phyloP scores from a whole-genome alignment of 2,888 invertebrate genomes.

The Scaptomyza tumidula region DNA sequence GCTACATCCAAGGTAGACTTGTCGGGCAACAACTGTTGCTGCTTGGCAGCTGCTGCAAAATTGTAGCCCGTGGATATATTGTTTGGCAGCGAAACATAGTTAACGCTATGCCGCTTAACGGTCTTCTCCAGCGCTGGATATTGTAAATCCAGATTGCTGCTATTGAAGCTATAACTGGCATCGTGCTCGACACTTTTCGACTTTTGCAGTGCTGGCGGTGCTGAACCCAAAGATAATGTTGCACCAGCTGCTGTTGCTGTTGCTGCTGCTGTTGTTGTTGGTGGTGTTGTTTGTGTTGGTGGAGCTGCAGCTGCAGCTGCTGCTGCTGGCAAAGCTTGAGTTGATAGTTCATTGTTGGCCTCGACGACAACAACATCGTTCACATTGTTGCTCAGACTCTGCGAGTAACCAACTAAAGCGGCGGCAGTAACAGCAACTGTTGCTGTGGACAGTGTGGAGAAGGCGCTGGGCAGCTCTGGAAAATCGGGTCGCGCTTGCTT shows the following conservation, averaged over 20 bases:
- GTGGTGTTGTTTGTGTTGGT: constrained; percentile 15
- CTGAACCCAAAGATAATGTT: not conserved
- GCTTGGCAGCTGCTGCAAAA: constrained; percentile 62
- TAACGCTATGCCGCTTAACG: constrained; percentile 82
- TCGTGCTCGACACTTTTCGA: constrained; percentile 84
- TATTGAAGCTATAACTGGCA: constrained; percentile 75
- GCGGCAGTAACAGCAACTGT: constrained; percentile 2
- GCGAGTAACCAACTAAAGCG: constrained; percentile 53
- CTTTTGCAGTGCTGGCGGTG: constrained; percentile 80
- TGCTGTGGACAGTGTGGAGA: constrained; percentile 7
- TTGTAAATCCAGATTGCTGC: constrained; percentile 82
- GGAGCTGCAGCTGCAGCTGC: constrained; percentile 7
- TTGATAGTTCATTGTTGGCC: constrained; percentile 11
- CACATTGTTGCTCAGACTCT: constrained; percentile 45
- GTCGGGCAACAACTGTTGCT: constrained; percentile 23
- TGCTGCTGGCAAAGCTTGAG: constrained; percentile 2
- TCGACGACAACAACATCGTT: constrained; percentile 4
- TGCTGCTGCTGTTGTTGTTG: constrained; percentile 32
- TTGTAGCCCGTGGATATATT: constrained; percentile 31
- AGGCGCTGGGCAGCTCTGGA: constrained; percentile 60
- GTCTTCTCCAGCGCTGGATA: constrained; percentile 85
- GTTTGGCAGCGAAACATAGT: constrained; percentile 62
- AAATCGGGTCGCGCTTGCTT: constrained; percentile 58
- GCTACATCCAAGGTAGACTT: constrained; percentile 28
- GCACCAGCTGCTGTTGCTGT: constrained; percentile 23